Conservation (phyloP, 2,888 invertebrate genomes). For the Masnerella sp. region DNA sequence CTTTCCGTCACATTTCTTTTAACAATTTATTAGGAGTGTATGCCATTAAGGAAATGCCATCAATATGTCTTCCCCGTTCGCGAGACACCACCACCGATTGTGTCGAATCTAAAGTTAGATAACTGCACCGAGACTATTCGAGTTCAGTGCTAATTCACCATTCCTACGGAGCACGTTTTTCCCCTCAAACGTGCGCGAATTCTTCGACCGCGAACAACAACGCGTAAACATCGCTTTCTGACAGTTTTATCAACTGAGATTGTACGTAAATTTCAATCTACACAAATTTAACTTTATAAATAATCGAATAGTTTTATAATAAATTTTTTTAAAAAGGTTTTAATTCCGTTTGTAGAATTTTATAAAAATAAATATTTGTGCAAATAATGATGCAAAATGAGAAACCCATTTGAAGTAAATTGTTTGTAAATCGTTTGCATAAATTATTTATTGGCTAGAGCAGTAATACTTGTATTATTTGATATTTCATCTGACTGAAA, state of each 20-base stretch:
- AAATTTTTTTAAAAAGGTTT: no score
- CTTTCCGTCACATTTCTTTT: constrained; percentile 54
- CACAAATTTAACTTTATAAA: no score
- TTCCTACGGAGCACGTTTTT: constrained; percentile 67
- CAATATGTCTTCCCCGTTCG: constrained; percentile 45
- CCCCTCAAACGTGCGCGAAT: constrained; percentile 53
- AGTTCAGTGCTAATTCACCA: constrained; percentile 69
- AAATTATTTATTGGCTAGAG: no score
- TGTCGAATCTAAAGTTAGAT: constrained; percentile 71
- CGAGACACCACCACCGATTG: constrained; percentile 53
- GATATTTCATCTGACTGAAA: no score
- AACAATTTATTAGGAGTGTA: constrained; percentile 47
- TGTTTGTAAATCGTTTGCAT: no score
- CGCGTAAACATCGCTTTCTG: background rate
- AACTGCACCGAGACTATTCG: constrained; percentile 65
- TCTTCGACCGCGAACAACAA: constrained; percentile 35
- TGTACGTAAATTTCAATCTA: constrained; percentile 19
- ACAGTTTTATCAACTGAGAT: background rate
- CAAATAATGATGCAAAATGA: no score
- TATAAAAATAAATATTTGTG: no score
- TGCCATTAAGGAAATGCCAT: constrained; percentile 55
- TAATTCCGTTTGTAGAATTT: no score
- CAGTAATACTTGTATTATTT: no score
- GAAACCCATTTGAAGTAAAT: no score
- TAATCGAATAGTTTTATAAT: no score